Conservation (phyloP, 2,888 invertebrate species). For the Stenotaenia linearis region DNA sequence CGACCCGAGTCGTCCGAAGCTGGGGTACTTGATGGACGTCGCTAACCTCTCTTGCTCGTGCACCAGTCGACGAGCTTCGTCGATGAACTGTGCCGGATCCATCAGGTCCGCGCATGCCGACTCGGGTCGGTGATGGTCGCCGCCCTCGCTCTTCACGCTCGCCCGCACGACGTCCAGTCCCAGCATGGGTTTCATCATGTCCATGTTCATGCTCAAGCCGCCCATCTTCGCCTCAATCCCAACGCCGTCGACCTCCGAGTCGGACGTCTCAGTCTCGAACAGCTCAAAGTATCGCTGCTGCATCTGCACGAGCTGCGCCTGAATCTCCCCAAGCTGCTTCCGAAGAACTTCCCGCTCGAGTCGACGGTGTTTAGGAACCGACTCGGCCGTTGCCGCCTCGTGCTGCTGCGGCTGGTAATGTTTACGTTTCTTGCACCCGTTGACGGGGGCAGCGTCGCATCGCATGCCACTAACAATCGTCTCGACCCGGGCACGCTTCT, state of each 20-base stretch:
- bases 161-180: background rate
- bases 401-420: constrained; percentile 93
- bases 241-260: constrained; percentile 32
- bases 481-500: constrained; percentile 88
- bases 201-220: background rate
- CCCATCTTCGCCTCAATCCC: background rate
- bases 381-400: constrained; percentile 38
- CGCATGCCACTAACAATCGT: constrained; percentile 92
- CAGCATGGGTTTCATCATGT: background rate
- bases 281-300: constrained; percentile 84
- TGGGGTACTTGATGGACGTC: constrained; percentile 38
- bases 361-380: constrained; percentile 36
- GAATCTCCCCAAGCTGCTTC: constrained; percentile 76
- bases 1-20: constrained; percentile 45
- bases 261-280: constrained; percentile 60
- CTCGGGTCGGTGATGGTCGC: background rate
- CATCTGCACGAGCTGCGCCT: constrained; percentile 84
- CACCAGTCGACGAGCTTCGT: constrained; percentile 69
- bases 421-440: constrained; percentile 93
- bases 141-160: background rate
- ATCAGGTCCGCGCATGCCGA: constrained; percentile 50
- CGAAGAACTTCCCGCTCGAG: constrained; percentile 62
- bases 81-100: constrained; percentile 63
- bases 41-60: constrained; percentile 72
- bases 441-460: constrained; percentile 62